Conservation (phyloP, 1,140 invertebrate genomes). For the Caerostris darwini region DNA sequence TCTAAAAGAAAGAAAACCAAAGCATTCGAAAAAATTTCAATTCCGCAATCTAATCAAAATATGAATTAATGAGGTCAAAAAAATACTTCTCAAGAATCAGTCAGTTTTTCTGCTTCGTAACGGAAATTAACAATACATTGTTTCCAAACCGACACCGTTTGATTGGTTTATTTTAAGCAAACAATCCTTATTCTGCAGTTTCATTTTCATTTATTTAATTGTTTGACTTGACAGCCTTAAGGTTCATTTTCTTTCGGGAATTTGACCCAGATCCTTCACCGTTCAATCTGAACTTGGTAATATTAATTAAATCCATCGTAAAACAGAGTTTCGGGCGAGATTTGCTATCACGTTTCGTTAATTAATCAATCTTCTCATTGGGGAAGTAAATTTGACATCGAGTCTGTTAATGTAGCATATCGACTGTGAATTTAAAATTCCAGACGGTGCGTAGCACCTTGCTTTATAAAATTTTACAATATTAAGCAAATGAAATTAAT, state of each 20-base stretch:
- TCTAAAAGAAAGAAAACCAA: no score
- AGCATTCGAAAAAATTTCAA: no score
- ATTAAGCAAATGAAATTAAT: no score
- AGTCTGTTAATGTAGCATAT: neutral
- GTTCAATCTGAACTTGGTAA: neutral
- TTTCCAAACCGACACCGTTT: conserved; percentile 28
- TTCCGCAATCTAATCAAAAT: no score
- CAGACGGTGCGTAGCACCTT: neutral
- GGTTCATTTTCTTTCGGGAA: conserved; percentile 58
- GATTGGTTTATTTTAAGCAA: conserved; percentile 58
- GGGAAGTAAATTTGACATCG: neutral
- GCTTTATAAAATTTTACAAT: no score
- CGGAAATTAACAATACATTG: conserved; percentile 52
- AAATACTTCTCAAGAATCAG: neutral
- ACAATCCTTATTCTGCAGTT: conserved; percentile 31
- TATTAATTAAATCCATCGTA: conserved; percentile 34
- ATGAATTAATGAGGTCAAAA: neutral
- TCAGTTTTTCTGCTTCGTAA: conserved; percentile 1
- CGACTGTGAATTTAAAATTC: neutral
- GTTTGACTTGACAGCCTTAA: conserved; percentile 41
- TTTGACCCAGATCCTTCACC: conserved; percentile 61
- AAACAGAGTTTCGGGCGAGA: neutral
- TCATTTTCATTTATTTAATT: conserved; percentile 65
- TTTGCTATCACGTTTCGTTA: neutral
- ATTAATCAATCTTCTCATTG: conserved; percentile 39